A percentile compares a stretch with the other conserved stretches of the same genome.
Conservation (phyloP, 2,113 vertebrate genomes). For the Amblyornis subalaris region DNA sequence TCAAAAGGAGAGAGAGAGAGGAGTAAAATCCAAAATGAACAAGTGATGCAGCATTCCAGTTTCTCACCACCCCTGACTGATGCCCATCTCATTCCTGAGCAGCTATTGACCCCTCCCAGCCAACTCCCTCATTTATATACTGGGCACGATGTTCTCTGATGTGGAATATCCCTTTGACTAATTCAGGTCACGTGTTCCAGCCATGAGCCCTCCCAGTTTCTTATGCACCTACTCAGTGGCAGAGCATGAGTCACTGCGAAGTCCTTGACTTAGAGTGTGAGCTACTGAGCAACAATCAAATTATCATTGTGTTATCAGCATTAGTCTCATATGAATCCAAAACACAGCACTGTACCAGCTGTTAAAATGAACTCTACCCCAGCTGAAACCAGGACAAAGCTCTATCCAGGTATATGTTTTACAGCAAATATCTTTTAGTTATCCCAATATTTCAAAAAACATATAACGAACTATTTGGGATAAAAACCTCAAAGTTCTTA, state of each 20-base stretch:
- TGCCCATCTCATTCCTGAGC: neutral
- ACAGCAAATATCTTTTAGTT: neutral
- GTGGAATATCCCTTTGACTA: neutral
- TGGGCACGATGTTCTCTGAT: fast-evolving
- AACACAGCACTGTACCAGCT: neutral
- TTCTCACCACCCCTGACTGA: neutral
- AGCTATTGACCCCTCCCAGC: neutral
- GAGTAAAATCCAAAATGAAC: neutral
- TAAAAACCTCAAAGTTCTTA: neutral
- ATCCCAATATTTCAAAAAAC: neutral
- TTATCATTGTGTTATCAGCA: neutral
- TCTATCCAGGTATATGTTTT: neutral
- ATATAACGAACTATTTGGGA: neutral
- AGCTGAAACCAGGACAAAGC: neutral
- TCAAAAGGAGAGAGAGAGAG: neutral
- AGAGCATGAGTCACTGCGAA: neutral
- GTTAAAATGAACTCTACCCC: neutral
- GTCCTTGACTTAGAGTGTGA: neutral
- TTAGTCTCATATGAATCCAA: neutral
- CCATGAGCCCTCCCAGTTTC: neutral
- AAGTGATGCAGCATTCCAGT: neutral
- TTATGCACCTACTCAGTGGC: too few relatives aligned
- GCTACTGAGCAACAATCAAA: neutral
- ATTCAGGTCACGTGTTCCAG: neutral
- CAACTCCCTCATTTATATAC: neutral